These are phyloP conservation scores for Actenoides hombroni DNA, from an alignment of 2,113 vertebrate genomes.

Conservation along the genomic window DNA sequence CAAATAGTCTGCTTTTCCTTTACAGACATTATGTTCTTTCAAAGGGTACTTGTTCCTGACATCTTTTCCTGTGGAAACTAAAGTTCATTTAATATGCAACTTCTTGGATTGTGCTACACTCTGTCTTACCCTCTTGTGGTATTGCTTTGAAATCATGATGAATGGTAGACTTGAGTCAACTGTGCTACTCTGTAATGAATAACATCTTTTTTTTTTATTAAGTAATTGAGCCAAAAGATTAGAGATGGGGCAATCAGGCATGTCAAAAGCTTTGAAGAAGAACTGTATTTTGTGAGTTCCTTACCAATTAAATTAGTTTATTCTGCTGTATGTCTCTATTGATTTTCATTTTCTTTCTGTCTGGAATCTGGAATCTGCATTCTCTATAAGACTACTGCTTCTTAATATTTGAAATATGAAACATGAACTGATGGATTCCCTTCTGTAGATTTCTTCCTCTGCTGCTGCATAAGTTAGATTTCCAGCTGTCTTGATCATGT, in stretches of 20 bases:
- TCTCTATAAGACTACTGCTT: neutral
- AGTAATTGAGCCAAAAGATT: slow-evolving; percentile 23
- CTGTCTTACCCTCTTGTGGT: neutral
- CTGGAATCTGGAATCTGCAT: neutral
- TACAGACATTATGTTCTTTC: neutral
- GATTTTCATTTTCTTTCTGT: neutral
- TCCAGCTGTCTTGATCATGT: neutral
- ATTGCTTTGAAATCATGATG: neutral
- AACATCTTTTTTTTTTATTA: slow-evolving; percentile 26
- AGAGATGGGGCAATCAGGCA: neutral
- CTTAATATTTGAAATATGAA: neutral
- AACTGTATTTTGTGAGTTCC: slow-evolving; percentile 23
- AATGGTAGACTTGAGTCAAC: slow-evolving; percentile 22
- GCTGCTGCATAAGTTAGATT: neutral
- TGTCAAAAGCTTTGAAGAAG: slow-evolving; percentile 19
- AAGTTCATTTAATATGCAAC: neutral
- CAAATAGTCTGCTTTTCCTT: neutral
- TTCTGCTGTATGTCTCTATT: neutral
- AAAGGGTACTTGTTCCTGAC: neutral
- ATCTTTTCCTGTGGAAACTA: neutral
- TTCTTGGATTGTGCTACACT: neutral
- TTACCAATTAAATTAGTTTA: neutral
- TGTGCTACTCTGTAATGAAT: slow-evolving; percentile 1
- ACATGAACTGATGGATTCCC: neutral
- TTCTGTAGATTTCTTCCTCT: neutral